These are phyloP conservation scores for Yponomeuta plumbellus DNA, from an alignment of 2,888 invertebrate genomes.

Conservation along the genomic window DNA sequence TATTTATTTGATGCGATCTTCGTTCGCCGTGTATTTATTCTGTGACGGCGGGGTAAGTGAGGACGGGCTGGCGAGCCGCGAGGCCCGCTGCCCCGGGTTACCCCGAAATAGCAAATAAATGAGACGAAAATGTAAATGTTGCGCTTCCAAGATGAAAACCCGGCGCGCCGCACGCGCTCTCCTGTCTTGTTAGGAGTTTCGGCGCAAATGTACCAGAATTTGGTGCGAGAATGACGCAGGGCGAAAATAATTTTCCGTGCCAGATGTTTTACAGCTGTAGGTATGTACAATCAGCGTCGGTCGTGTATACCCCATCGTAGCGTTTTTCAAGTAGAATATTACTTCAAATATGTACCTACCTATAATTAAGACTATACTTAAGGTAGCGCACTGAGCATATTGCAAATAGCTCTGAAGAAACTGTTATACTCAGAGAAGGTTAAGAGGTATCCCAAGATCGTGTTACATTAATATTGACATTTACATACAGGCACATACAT, in stretches of 20 bases:
- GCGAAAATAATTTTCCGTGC: constrained; percentile 68
- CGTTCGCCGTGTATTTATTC: not conserved
- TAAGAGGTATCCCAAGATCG: too few species aligned
- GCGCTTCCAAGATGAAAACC: constrained; percentile 76
- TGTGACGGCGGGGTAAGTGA: constrained; percentile 31
- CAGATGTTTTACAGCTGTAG: constrained; percentile 45
- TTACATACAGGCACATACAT: too few species aligned
- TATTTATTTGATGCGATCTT: too few species aligned
- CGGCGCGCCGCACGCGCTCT: constrained; percentile 56
- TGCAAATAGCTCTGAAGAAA: too few species aligned
- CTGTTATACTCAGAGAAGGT: too few species aligned
- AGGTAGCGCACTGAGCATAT: too few species aligned
- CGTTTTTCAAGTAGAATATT: too few species aligned
- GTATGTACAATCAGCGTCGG: constrained; percentile 22
- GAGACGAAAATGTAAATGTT: constrained; percentile 78
- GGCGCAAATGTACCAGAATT: constrained; percentile 75
- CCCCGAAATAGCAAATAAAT: constrained; percentile 77
- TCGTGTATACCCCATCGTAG: constrained; percentile 20
- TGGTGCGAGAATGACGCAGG: constrained; percentile 41
- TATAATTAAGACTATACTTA: too few species aligned
- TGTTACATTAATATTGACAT: too few species aligned
- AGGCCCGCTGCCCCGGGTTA: constrained; percentile 51
- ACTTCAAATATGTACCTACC: too few species aligned
- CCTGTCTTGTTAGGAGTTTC: constrained; percentile 67
- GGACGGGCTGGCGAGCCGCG: constrained; percentile 31